Base-by-base conservation (phyloP, 2,888 invertebrate genomes). In the Apotomis capreana region DNA sequence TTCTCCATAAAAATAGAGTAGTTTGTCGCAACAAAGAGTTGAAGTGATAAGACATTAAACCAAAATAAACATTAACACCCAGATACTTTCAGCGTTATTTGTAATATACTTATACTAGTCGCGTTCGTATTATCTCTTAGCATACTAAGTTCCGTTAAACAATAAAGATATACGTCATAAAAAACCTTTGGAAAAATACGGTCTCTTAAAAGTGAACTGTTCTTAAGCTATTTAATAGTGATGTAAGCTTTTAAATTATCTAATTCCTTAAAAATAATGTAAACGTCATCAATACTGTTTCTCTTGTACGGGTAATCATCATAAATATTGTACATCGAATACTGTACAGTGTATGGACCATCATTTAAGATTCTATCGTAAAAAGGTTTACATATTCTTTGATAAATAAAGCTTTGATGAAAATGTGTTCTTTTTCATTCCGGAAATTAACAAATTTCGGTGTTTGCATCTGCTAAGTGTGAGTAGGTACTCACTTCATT, bases 301-400 rank as follows among this genome's bases (percentile, higher is more conserved):
- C 85, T 84, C 85, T 84, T 85, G 85, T 84, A 82, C 84, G 78
- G 68, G 73, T 37, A 3, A 52, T 51, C 26, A 67, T 40, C 62
- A 63, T 59, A 54, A 63, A 58, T n/a, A 69, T 3, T 49, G n/a
- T 46, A 9, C 57, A 10, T 51, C 9, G 12, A 57, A 58, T 62
- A 51, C 26, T 65, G 55, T 68, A 62, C n/a, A 51, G n/a, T 65
- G 55, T 68, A 62, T 9, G 51, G 51, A 51, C 10, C 15, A 15
- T 6, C 26, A 58, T 44, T 58, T 52, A 37, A 37, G 55, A 63
- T 68, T 12, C 58, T 13, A 40, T 68, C 26, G 9, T 59, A 36
- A 68, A 68, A 54, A 52, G 49, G 58, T 58, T 63, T 63, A 59
- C 54, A 59, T 54, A 54, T 63, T 63, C 46, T 63, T 72, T 58